Base-by-base conservation (phyloP, 1,140 invertebrate species). In the Anastrepha ludens region DNA sequence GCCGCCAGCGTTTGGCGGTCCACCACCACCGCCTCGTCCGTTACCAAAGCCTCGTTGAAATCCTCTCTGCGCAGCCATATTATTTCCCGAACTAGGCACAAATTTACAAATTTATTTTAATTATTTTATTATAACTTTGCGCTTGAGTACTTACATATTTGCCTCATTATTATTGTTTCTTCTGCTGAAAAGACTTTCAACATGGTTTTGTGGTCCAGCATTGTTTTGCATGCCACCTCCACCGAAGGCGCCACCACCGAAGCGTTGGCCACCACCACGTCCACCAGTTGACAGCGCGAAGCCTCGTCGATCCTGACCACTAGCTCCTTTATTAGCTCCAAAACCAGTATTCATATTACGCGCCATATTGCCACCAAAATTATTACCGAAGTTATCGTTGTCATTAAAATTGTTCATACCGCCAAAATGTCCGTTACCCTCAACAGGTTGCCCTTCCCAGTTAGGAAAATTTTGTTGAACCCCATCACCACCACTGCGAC, bases 391-490 rank as follows among this genome's bases (percentile, higher is more conserved):
- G 2, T 74, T 62, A 29, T 86, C 74, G n/a, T 70, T 64, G 64
- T 87, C 85, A 87, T 85, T 58, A 78, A 93, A 93, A 89, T 94
- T 93, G 58, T 87, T 86, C 87, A 88, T 89, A 17, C 90, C 90
- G 67, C 90, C 90, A 17, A 89, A 89, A 39, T 88, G 87, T 89
- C 89, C 91, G 90, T 90, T 93, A 62, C 88, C 91, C 47, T 91
- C 94, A 87, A 91, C 89, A 47, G 88, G 90, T 17, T 91, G 74
- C 44, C 17, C 47, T 11, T 92, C 58, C 17, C 55, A 85, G n/a
- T 85, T 74, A 20, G 20, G 39, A 11, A 60, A 62, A 86, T 86
- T 81, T 55, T 81, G 74, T 9, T 20, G 44, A 3, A 17, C 74
- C 20, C 47, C 47, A 2, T 74, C 55, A 59, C 13, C 39, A 62